Evolutionary conservation across 2,113 vertebrate genomes (phyloP).

Genomic region (Uria aalge): DNA sequence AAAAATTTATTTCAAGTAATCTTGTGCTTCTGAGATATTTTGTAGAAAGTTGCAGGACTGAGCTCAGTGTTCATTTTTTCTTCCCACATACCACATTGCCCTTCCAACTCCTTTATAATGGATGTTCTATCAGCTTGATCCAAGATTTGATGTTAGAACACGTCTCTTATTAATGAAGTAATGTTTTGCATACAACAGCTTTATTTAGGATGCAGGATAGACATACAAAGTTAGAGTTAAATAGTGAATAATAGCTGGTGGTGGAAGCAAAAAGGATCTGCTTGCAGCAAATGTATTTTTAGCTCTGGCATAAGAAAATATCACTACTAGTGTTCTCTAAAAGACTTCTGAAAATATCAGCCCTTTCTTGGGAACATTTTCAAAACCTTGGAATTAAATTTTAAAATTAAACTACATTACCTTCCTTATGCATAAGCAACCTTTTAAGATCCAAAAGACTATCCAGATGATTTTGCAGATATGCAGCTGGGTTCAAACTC

Average conservation of each 20-base stretch:
- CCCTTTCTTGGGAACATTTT: not conserved
- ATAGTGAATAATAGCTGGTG: not conserved
- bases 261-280: not conserved
- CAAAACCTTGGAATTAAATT: conserved; percentile 7
- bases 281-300: not conserved
- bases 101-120: not conserved
- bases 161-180: not conserved
- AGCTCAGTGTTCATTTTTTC: not conserved
- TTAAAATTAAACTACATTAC: not conserved
- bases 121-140: not conserved
- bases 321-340: not conserved
- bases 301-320: not conserved
- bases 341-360: conserved; percentile 24
- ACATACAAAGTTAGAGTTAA: not conserved
- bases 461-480: not conserved
- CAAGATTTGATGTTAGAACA: not conserved
- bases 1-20: not conserved
- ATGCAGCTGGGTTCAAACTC: not conserved
- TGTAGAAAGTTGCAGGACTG: not conserved
- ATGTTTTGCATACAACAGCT: not conserved
- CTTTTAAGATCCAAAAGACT: not conserved
- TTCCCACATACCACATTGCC: not conserved
- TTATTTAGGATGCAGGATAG: not conserved
- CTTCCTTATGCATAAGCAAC: not conserved
- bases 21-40: not conserved